phyloP scores from a whole-genome alignment of 2,888 invertebrate species.

The Meghimatium bilineatum region DNA sequence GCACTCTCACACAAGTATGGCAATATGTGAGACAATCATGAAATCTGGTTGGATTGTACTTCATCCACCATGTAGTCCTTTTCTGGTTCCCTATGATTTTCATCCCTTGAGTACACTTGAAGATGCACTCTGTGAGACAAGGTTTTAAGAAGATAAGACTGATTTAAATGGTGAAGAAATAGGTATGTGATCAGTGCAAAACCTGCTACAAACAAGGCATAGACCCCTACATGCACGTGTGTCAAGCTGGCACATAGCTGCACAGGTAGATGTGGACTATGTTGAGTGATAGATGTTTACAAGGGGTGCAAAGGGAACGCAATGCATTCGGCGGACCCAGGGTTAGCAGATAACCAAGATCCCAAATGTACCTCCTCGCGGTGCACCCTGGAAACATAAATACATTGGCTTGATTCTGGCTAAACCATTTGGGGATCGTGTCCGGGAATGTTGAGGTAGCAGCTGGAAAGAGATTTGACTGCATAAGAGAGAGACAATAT shows the following conservation, averaged over 20 bases:
- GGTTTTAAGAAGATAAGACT: background rate
- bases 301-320: no score
- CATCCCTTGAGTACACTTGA: background rate
- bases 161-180: background rate
- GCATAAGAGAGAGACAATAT: no score
- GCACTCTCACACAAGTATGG: background rate
- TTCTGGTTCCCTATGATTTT: background rate
- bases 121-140: background rate
- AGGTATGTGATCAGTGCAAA: background rate
- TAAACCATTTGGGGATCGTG: no score
- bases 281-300: background rate
- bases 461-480: no score
- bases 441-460: no score
- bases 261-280: background rate
- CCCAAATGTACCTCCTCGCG: no score
- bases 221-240: background rate
- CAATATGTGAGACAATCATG: background rate
- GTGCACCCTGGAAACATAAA: no score
- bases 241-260: background rate
- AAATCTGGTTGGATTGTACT: background rate
- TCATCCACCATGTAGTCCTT: background rate
- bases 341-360: no score
- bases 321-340: no score
- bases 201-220: no score
- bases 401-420: no score